Percentiles rank a stretch among this genome's conserved stretches.
These are phyloP conservation scores for Platycheirus rosarum DNA, from an alignment of 2,888 invertebrate genomes.

Conservation along the genomic window DNA sequence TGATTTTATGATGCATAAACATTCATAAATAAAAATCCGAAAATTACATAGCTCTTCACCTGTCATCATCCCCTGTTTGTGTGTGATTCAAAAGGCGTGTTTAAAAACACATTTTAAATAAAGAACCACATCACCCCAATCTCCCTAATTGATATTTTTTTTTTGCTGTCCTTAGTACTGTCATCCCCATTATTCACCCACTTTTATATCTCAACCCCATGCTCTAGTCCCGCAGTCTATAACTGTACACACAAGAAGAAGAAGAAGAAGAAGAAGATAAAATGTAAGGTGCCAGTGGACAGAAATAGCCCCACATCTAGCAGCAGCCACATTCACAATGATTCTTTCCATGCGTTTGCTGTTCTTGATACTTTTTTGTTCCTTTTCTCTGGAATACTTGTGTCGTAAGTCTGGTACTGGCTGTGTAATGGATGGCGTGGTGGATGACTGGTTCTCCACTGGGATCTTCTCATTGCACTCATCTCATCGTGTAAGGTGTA, in stretches of 20 bases:
- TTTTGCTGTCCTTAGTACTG: constrained; percentile 14
- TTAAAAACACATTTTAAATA: constrained; percentile 55
- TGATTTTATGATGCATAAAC: neutral
- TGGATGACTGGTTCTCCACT: constrained; percentile 37
- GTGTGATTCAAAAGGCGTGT: constrained; percentile 54
- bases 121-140: constrained; percentile 56
- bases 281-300: constrained; percentile 58
- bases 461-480: constrained; percentile 69
- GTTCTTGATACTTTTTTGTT: constrained; percentile 33
- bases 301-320: constrained; percentile 65
- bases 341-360: constrained; percentile 58
- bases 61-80: constrained; percentile 22
- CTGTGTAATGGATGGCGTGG: constrained; percentile 5
- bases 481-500: constrained; percentile 73
- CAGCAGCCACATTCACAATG: constrained; percentile 31
- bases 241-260: constrained; percentile 24
- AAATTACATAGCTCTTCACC: constrained; percentile 4
- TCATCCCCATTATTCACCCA: constrained; percentile 24
- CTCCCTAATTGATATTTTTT: constrained; percentile 65
- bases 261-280: constrained; percentile 11
- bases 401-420: constrained; percentile 13
- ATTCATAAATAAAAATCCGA: constrained; percentile 36
- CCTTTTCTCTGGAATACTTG: constrained; percentile 41
- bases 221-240: constrained; percentile 41
- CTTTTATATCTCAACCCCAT: constrained; percentile 35